Percentiles rank a stretch among this genome's conserved stretches.
These are phyloP conservation scores for Pipistrellus pipistrellus DNA, from an alignment of 2,797 vertebrate genomes.

Conservation along the genomic window DNA sequence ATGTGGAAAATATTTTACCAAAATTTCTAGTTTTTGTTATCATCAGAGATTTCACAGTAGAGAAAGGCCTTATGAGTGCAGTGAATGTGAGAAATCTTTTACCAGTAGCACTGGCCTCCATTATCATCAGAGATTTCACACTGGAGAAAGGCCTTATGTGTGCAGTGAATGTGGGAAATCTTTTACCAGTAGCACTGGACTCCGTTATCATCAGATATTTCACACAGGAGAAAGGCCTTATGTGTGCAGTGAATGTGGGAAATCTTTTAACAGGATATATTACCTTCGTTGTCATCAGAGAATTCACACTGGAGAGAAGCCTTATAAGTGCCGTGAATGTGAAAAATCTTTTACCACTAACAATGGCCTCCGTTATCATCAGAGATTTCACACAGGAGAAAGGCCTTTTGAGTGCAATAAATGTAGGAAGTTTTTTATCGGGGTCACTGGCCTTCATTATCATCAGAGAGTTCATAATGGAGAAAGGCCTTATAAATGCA, in stretches of 20 bases:
- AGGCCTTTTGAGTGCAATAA: not conserved
- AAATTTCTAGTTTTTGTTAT: not conserved
- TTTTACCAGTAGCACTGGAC: not conserved
- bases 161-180: not conserved
- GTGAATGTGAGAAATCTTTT: not conserved
- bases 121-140: not conserved
- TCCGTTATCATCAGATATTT: too few species aligned
- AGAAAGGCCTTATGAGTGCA: not conserved
- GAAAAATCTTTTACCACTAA: not conserved
- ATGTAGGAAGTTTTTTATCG: slow-evolving; percentile 68
- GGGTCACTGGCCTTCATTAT: slow-evolving; percentile 55
- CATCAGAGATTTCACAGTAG: not conserved
- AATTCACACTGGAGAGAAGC: not conserved
- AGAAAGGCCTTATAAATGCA: slow-evolving; percentile 76
- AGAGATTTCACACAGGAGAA: not conserved
- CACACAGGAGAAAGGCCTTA: not conserved
- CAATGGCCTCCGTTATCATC: slow-evolving; percentile 43
- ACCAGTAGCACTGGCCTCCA: not conserved
- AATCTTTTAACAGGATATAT: not conserved
- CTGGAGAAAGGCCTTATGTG: not conserved
- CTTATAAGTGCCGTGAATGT: not conserved
- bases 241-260: not conserved
- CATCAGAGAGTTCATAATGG: slow-evolving; percentile 76
- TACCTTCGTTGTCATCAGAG: not conserved
- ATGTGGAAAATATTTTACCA: not conserved